These are phyloP conservation scores for Antedon mediterranea DNA, from an alignment of 53 echinoderm and acorn worm genomes.

Conservation along the genomic window DNA sequence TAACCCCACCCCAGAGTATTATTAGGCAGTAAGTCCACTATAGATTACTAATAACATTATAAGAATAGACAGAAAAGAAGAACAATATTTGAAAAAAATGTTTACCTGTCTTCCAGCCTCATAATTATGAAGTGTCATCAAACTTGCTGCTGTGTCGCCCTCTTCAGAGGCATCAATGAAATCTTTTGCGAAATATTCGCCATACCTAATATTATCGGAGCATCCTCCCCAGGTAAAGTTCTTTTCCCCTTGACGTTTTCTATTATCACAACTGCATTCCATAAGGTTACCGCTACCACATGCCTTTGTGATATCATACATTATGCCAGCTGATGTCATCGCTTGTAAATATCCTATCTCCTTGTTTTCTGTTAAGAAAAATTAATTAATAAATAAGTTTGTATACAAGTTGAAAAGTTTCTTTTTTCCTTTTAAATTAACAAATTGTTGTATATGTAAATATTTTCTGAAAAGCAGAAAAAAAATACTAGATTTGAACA, in stretches of 20 bases:
- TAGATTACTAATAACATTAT: too few species aligned
- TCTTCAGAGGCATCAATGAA: conserved; percentile 65
- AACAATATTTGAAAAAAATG: too few species aligned
- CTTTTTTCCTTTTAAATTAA: too few species aligned
- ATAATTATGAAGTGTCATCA: conserved; percentile 83
- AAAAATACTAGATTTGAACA: too few species aligned
- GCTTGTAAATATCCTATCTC: conserved; percentile 86
- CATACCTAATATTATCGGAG: conserved; percentile 79
- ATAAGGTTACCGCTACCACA: conserved; percentile 71
- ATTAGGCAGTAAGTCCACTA: too few species aligned
- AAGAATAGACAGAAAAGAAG: too few species aligned
- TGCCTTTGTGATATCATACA: conserved; percentile 70
- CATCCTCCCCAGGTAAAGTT: conserved; percentile 95
- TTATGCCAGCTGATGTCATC: conserved; percentile 76
- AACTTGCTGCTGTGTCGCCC: conserved; percentile 37
- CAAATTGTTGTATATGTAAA: too few species aligned
- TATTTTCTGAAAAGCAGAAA: too few species aligned
- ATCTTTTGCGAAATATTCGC: conserved; percentile 70
- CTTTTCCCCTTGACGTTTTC: conserved; percentile 21
- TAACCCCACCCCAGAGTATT: too few species aligned
- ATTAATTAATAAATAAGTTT: too few species aligned
- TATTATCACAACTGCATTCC: conserved; percentile 75
- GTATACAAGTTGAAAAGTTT: too few species aligned
- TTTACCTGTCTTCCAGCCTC: conserved; percentile 78
- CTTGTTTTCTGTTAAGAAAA: conserved; percentile 41